Evolutionary conservation across 2,797 vertebrate genomes (phyloP).

Genomic region (Sphenopsis melanotis): DNA sequence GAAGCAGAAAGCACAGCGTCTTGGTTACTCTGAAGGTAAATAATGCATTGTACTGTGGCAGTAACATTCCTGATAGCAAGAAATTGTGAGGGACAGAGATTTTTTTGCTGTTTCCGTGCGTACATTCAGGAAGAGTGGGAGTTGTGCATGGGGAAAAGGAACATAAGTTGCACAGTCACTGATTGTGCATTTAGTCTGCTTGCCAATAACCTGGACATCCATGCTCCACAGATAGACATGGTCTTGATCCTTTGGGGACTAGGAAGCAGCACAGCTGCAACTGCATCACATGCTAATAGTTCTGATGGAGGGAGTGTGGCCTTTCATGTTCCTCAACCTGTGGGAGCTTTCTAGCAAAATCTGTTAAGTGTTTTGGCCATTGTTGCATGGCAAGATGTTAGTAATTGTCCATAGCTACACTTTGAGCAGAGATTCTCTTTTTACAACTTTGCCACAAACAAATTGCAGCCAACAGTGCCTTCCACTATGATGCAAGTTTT

Average conservation of each 20-base stretch:
- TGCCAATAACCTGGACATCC: background rate
- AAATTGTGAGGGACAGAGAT: background rate
- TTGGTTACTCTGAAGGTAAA: slow-evolving; percentile 81
- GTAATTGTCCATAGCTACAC: background rate
- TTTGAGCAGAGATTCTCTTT: background rate
- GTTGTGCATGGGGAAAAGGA: background rate
- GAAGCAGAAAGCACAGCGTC: slow-evolving; percentile 78
- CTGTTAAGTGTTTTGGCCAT: background rate
- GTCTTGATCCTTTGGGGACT: background rate
- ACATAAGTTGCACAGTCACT: background rate
- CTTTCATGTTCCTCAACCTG: background rate
- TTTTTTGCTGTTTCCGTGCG: background rate
- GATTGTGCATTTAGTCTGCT: background rate
- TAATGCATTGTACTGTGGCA: background rate
- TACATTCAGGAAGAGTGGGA: background rate
- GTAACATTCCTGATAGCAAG: background rate
- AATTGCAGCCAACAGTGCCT: background rate
- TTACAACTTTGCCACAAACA: background rate
- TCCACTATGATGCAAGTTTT: background rate
- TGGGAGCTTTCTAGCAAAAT: background rate
- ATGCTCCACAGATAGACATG: background rate
- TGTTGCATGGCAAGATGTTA: background rate
- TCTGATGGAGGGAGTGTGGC: background rate
- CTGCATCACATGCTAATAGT: background rate
- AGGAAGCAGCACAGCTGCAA: background rate